Evolutionary conservation across 2,888 invertebrate genomes (phyloP).

Genomic region (Aleiodes alternator): DNA sequence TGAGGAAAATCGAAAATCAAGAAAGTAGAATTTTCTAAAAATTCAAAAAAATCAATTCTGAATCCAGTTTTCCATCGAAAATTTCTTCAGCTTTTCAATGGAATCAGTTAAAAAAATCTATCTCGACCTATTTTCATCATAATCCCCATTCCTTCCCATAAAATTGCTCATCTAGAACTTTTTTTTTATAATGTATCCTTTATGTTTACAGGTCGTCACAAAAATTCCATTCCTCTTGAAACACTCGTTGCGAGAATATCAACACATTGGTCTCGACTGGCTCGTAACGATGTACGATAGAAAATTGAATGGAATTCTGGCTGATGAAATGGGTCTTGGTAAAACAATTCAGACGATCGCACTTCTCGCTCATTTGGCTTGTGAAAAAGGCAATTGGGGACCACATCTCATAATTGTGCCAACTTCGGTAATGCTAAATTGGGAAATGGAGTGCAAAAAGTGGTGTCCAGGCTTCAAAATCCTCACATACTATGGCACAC

Average conservation of each 20-base stretch:
- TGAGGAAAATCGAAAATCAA: too few species aligned
- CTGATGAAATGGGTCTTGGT: slow-evolving; percentile 98
- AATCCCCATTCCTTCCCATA: too few species aligned
- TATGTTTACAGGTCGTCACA: slow-evolving; percentile 85
- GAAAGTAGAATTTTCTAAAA: too few species aligned
- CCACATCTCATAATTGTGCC: slow-evolving; percentile 99
- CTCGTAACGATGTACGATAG: slow-evolving; percentile 96
- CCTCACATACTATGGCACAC: slow-evolving; percentile 97
- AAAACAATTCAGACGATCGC: slow-evolving; percentile 99
- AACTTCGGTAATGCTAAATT: slow-evolving; percentile 99
- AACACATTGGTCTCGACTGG: slow-evolving; percentile 98
- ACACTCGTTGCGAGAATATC: slow-evolving; percentile 94
- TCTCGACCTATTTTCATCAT: too few species aligned
- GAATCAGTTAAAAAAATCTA: too few species aligned
- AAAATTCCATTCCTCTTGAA: slow-evolving; percentile 95
- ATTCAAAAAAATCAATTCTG: too few species aligned
- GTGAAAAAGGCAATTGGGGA: slow-evolving; percentile 95
- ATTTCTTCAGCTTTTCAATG: neutral
- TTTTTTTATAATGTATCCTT: neutral
- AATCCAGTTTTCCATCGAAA: neutral
- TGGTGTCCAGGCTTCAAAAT: slow-evolving; percentile 99
- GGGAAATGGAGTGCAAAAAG: slow-evolving; percentile 99
- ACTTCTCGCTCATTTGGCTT: slow-evolving; percentile 93
- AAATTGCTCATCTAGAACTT: neutral
- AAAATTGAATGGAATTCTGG: slow-evolving; percentile 95